phyloP scores from a whole-genome alignment of 2,113 vertebrate genomes.

The Leucoraja erinaceus region DNA sequence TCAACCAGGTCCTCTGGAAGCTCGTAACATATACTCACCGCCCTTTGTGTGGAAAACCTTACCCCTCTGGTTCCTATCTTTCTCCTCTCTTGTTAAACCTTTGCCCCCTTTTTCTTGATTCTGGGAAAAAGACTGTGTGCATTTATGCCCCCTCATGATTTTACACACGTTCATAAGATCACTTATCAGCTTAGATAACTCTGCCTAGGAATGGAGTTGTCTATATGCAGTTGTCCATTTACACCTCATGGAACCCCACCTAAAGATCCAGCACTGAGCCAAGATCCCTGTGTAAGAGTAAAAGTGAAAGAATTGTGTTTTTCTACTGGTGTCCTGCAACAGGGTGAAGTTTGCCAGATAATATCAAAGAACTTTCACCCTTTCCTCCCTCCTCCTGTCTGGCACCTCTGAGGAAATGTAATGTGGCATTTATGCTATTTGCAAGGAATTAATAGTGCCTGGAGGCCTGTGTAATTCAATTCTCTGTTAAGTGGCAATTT shows the following conservation, averaged over 20 bases:
- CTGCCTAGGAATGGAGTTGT: not conserved
- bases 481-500: slow-evolving; percentile 35
- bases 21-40: too few species aligned
- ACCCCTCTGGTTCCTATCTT: too few species aligned
- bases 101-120: too few species aligned
- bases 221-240: not conserved
- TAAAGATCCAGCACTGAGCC: not conserved
- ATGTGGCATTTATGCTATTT: slow-evolving; percentile 32
- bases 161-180: too few species aligned
- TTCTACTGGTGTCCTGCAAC: not conserved
- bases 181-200: not conserved
- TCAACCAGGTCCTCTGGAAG: too few species aligned
- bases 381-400: not conserved
- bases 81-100: too few species aligned
- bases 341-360: not conserved
- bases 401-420: not conserved
- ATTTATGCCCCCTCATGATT: too few species aligned
- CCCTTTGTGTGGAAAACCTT: too few species aligned
- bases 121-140: too few species aligned
- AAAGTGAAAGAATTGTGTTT: not conserved
- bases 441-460: slow-evolving; percentile 20
- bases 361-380: not conserved
- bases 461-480: slow-evolving; percentile 27
- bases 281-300: not conserved
- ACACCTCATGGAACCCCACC: not conserved